Conservation (phyloP, 2,113 vertebrate species). For the Bostrychus sinensis region DNA sequence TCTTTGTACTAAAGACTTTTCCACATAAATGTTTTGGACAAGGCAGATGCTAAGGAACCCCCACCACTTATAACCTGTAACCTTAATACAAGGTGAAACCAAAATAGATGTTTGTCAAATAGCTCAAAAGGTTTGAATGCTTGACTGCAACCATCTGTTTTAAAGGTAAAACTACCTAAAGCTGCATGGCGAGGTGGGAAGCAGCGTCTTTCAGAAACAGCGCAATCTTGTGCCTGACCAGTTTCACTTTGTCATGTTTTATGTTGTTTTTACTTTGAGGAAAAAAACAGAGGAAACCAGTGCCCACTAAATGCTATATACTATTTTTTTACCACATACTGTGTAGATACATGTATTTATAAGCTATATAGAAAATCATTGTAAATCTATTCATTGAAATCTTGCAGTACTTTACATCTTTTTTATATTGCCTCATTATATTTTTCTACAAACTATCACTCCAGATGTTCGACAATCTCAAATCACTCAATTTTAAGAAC, state of each 20-base stretch:
- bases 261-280: constrained; percentile 50
- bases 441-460: constrained; percentile 80
- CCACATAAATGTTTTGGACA: neutral
- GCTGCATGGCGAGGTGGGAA: constrained; percentile 18
- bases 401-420: constrained; percentile 86
- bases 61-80: constrained; percentile 9
- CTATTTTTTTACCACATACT: constrained; percentile 89
- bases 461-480: constrained; percentile 78
- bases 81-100: constrained; percentile 51
- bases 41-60: constrained; percentile 8
- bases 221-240: constrained; percentile 82
- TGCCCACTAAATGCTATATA: constrained; percentile 82
- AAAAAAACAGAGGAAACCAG: constrained; percentile 65
- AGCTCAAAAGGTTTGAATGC: constrained; percentile 7
- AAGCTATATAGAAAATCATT: constrained; percentile 88
- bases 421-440: constrained; percentile 83
- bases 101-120: constrained; percentile 39
- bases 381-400: constrained; percentile 87
- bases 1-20: neutral
- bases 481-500: constrained; percentile 49
- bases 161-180: constrained; percentile 19
- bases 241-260: constrained; percentile 68
- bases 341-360: constrained; percentile 92
- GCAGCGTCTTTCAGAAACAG: constrained; percentile 55
- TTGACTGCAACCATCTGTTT: constrained; percentile 24